Evolutionary conservation across 2,113 vertebrate species (phyloP).

Genomic region (Calidris pugnax): DNA sequence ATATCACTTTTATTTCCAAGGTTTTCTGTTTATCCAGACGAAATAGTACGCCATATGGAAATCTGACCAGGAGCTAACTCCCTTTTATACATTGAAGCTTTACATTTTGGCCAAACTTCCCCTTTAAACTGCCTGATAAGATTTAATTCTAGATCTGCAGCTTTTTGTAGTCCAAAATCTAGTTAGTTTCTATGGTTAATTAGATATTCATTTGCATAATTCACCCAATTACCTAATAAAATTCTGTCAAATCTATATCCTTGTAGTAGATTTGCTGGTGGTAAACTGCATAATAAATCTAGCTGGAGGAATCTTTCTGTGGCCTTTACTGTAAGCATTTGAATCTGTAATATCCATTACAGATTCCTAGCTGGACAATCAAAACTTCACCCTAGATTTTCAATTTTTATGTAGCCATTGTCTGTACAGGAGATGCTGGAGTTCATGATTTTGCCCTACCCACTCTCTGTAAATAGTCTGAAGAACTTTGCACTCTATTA

Average conservation of each 20-base stretch:
- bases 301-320: background rate
- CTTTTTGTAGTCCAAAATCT: slow-evolving; percentile 17
- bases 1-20: background rate
- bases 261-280: background rate
- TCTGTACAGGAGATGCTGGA: background rate
- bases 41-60: background rate
- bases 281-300: background rate
- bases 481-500: background rate
- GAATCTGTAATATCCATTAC: background rate
- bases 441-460: background rate
- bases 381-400: background rate
- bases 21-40: background rate
- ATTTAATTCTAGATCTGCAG: background rate
- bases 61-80: background rate
- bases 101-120: background rate
- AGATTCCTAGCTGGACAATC: background rate
- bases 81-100: background rate
- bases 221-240: slow-evolving; percentile 22
- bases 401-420: background rate
- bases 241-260: background rate
- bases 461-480: background rate
- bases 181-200: background rate
- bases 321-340: background rate
- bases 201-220: background rate
- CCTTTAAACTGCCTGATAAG: background rate